Percentiles rank a stretch among this genome's conserved stretches.
phyloP scores from a whole-genome alignment of 2,888 invertebrate species.

The Chirona hameri region DNA sequence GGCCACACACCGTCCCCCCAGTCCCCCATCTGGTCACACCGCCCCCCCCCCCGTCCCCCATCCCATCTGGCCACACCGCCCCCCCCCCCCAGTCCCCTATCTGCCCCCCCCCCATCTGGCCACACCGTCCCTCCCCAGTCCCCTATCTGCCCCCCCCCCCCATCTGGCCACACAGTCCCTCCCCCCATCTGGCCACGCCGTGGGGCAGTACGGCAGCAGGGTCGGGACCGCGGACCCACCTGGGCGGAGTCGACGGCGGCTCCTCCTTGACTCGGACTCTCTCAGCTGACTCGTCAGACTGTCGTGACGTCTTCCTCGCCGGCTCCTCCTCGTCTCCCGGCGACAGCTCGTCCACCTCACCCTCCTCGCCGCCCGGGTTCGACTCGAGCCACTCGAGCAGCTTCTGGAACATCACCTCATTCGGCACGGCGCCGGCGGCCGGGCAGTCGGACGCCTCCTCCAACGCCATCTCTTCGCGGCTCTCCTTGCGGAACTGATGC shows the following conservation, averaged over 20 bases:
- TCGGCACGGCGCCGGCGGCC: neutral
- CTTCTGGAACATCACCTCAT: conserved; percentile 23
- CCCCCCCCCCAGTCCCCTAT: too few species aligned
- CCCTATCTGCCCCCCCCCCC: too few species aligned
- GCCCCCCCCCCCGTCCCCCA: too few species aligned
- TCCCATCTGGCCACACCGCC: too few species aligned
- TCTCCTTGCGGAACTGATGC: conserved; percentile 23
- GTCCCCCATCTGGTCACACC: too few species aligned
- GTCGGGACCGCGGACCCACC: too few species aligned
- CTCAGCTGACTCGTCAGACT: neutral
- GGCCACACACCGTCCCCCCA: too few species aligned
- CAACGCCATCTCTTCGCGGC: conserved; percentile 13
- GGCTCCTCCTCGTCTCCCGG: neutral
- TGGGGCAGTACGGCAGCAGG: too few species aligned
- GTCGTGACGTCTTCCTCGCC: neutral
- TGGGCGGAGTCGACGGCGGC: neutral
- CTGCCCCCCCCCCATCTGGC: too few species aligned
- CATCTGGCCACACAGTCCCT: too few species aligned
- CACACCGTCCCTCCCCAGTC: too few species aligned
- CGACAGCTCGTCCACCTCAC: neutral
- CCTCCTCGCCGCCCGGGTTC: neutral
- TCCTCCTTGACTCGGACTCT: neutral
- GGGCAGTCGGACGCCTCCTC: neutral
- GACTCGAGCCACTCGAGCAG: conserved; percentile 22
- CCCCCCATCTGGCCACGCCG: too few species aligned